These are phyloP conservation scores for Coregonus ussuriensis DNA, from an alignment of 2,797 vertebrate genomes.

Conservation along the genomic window DNA sequence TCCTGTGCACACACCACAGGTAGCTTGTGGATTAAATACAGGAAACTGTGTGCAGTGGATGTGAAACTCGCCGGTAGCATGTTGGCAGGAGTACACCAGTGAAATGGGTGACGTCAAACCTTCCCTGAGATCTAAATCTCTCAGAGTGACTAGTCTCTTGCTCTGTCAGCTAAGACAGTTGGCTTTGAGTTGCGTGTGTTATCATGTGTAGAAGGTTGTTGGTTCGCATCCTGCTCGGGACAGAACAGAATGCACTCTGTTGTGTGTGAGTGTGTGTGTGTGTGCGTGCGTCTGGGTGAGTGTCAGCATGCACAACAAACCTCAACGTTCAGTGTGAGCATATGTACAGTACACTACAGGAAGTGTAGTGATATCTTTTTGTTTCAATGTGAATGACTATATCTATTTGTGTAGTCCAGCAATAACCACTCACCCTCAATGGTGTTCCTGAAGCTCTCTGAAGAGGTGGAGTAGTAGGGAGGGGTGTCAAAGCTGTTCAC, in stretches of 20 bases:
- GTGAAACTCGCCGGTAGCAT: neutral
- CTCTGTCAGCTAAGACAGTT: too few species aligned
- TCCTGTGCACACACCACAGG: constrained; percentile 68
- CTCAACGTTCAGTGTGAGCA: neutral
- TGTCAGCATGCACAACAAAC: neutral
- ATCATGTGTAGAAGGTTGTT: too few species aligned
- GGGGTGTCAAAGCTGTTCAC: constrained; percentile 89
- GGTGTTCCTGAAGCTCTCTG: constrained; percentile 93
- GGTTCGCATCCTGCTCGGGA: too few species aligned
- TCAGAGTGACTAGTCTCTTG: neutral
- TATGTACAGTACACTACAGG: neutral
- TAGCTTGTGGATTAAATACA: neutral
- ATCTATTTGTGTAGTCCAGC: neutral
- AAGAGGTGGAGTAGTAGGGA: constrained; percentile 94
- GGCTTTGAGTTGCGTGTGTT: too few species aligned
- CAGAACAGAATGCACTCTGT: neutral
- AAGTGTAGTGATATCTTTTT: neutral
- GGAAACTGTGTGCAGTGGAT: neutral
- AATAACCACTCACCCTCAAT: constrained; percentile 82
- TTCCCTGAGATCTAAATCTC: neutral
- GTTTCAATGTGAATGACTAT: neutral
- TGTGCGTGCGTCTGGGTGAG: neutral
- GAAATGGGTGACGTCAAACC: neutral
- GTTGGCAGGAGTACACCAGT: neutral
- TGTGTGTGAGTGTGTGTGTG: neutral